Conservation (phyloP, 2,797 vertebrate genomes). For the Glyptemys insculpta region DNA sequence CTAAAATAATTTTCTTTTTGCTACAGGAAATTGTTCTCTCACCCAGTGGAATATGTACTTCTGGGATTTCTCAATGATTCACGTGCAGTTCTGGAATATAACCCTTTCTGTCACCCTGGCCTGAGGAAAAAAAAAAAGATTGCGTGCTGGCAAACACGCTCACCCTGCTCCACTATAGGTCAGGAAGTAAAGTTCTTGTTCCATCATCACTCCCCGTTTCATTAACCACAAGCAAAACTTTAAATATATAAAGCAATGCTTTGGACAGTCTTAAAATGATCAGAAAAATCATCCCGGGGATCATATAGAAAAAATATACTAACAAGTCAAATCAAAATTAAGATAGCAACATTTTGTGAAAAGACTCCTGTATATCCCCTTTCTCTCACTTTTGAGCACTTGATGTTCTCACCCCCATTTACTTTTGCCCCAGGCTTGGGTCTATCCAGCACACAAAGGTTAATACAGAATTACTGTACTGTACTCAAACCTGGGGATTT, state of each 20-base stretch:
- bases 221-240: background rate
- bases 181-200: constrained; percentile 42
- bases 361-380: background rate
- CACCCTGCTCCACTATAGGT: background rate
- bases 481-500: background rate
- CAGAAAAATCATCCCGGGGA: background rate
- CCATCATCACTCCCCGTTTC: constrained; percentile 42
- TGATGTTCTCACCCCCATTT: background rate
- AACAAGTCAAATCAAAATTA: accelerated
- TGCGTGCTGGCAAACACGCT: background rate
- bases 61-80: background rate
- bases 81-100: constrained; percentile 27
- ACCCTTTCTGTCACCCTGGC: constrained; percentile 11
- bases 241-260: background rate
- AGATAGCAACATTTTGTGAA: background rate
- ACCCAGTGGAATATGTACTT: background rate
- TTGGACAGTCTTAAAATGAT: background rate
- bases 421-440: background rate
- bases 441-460: background rate
- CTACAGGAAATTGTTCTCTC: background rate
- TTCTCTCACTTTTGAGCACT: background rate
- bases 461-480: background rate
- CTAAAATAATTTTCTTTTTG: background rate
- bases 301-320: background rate
- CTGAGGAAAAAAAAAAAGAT: background rate